Percentiles rank a stretch among this genome's conserved stretches.
Evolutionary conservation across 2,888 invertebrate genomes (phyloP).

Genomic region (Macrosoma leucophasiata): DNA sequence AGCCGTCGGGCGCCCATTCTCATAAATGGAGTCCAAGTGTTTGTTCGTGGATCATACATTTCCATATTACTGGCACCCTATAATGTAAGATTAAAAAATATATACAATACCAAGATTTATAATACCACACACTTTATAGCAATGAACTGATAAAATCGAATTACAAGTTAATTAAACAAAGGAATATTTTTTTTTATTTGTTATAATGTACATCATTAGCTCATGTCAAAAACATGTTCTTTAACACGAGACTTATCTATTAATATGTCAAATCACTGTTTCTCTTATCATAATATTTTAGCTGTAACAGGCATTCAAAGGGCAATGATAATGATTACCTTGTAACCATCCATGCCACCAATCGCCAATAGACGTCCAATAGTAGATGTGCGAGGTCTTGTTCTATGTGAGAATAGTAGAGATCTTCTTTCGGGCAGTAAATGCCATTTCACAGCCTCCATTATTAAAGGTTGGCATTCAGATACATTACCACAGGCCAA

Average conservation of each 20-base stretch:
- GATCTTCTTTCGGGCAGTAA: constrained; percentile 89
- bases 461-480: constrained; percentile 89
- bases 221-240: no score
- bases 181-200: no score
- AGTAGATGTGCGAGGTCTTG: constrained; percentile 93
- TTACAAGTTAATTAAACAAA: no score
- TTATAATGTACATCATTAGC: no score
- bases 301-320: no score
- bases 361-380: constrained; percentile 91
- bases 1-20: constrained; percentile 87
- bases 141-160: no score
- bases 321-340: constrained; percentile 63
- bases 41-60: constrained; percentile 88
- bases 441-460: constrained; percentile 97
- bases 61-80: constrained; percentile 92
- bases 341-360: constrained; percentile 95
- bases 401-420: constrained; percentile 85
- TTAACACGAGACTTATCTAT: no score
- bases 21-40: constrained; percentile 85
- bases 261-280: no score
- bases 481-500: constrained; percentile 77
- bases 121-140: no score
- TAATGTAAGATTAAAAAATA: constrained; percentile 1
- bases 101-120: no score
- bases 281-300: no score